These are phyloP conservation scores for Conus betulinus DNA, from an alignment of 1,140 invertebrate genomes.

Conservation along the genomic window DNA sequence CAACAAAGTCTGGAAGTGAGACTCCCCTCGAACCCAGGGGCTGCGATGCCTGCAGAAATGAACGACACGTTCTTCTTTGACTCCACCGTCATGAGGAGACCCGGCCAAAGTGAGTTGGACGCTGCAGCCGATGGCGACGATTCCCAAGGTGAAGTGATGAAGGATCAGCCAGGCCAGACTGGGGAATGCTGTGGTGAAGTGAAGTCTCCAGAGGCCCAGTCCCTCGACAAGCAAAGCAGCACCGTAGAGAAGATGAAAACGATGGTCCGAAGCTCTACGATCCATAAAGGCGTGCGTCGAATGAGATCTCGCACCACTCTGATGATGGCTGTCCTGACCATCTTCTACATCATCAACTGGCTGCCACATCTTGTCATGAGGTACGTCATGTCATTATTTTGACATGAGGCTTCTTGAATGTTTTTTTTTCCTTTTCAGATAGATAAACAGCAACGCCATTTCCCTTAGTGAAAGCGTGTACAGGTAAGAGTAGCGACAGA, in stretches of 20 bases:
- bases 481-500: too few species aligned
- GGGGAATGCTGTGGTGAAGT: neutral
- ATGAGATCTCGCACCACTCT: constrained; percentile 13
- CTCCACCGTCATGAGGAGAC: neutral
- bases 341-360: constrained; percentile 19
- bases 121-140: neutral
- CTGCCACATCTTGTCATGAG: constrained; percentile 28
- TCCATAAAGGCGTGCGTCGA: neutral
- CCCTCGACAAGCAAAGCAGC: neutral
- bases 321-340: constrained; percentile 18
- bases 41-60: neutral
- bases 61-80: neutral
- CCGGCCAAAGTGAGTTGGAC: too few species aligned
- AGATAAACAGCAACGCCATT: too few species aligned
- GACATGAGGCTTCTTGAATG: too few species aligned
- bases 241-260: neutral
- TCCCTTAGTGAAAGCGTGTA: too few species aligned
- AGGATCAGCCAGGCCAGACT: neutral
- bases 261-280: neutral
- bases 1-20: too few species aligned
- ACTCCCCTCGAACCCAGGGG: too few species aligned
- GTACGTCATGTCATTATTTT: too few species aligned
- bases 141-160: neutral
- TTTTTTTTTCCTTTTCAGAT: too few species aligned
- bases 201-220: neutral